These are phyloP conservation scores for Pharmacophagus antenor DNA, from an alignment of 2,888 invertebrate species.

Conservation along the genomic window DNA sequence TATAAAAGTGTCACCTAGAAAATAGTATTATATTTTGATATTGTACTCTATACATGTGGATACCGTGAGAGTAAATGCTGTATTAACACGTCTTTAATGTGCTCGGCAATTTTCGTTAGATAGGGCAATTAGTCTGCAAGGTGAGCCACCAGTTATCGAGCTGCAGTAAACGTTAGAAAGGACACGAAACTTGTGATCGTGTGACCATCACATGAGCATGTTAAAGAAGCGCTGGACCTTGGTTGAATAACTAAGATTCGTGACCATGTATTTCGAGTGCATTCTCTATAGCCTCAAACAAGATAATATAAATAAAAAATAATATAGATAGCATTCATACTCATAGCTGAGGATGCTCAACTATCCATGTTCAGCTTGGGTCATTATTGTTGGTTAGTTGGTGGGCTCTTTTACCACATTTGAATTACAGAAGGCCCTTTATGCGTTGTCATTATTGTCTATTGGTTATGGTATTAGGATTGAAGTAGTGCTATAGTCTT, in stretches of 20 bases:
- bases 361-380: too few relatives aligned
- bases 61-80: constrained; percentile 34
- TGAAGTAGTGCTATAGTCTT: too few relatives aligned
- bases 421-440: too few relatives aligned
- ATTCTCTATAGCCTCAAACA: background rate
- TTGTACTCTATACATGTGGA: background rate
- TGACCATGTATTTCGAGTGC: background rate
- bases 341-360: too few relatives aligned
- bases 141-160: constrained; percentile 47
- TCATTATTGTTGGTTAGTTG: too few relatives aligned
- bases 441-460: too few relatives aligned
- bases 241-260: constrained; percentile 7
- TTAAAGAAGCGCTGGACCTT: constrained; percentile 25
- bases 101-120: constrained; percentile 44
- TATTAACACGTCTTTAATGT: constrained; percentile 36
- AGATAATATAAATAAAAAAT: background rate
- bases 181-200: constrained; percentile 29
- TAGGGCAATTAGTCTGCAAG: constrained; percentile 51
- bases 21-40: too few relatives aligned
- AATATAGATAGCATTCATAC: too few relatives aligned
- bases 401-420: too few relatives aligned
- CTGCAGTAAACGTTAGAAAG: constrained; percentile 35
- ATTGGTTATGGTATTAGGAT: too few relatives aligned
- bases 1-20: too few relatives aligned
- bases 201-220: constrained; percentile 21